Percentiles rank a stretch among this genome's conserved stretches.
Evolutionary conservation across 1,140 invertebrate genomes (phyloP).

Genomic region (Helicoverpa zea): DNA sequence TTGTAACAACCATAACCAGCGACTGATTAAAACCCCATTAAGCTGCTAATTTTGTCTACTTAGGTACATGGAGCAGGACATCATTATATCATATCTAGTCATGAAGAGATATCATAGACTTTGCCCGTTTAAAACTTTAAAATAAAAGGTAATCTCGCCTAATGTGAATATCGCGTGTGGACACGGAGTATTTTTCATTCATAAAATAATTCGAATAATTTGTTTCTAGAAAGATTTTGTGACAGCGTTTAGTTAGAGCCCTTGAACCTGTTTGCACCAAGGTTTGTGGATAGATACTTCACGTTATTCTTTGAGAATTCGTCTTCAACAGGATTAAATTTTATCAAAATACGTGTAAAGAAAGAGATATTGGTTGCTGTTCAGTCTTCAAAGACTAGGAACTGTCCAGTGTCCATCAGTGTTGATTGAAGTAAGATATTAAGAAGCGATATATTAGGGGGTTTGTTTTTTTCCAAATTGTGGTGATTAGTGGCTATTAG

Average conservation of each 20-base stretch:
- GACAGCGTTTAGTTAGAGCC: slow-evolving; percentile 11
- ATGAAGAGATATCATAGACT: not conserved
- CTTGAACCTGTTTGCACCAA: slow-evolving; percentile 1
- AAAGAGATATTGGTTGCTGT: too few relatives aligned
- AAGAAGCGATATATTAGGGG: too few relatives aligned
- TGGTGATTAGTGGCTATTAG: not conserved
- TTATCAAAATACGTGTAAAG: too few relatives aligned
- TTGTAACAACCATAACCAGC: not conserved
- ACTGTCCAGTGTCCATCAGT: too few relatives aligned
- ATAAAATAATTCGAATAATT: not conserved
- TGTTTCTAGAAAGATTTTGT: not conserved
- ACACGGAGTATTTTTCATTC: slow-evolving; percentile 4
- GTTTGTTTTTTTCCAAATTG: too few relatives aligned
- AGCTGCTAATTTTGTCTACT: not conserved
- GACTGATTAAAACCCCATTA: slow-evolving; percentile 29
- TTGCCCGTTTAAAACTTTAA: not conserved
- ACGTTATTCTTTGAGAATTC: too few relatives aligned
- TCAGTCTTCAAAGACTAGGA: too few relatives aligned
- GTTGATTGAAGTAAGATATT: too few relatives aligned
- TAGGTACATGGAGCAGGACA: not conserved
- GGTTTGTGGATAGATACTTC: not conserved
- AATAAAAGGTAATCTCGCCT: not conserved
- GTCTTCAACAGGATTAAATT: too few relatives aligned
- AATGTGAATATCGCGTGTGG: slow-evolving; percentile 44
- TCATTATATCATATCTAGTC: not conserved